Evolutionary conservation across 2,888 invertebrate species (phyloP).

Genomic region (Carabus problematicus): DNA sequence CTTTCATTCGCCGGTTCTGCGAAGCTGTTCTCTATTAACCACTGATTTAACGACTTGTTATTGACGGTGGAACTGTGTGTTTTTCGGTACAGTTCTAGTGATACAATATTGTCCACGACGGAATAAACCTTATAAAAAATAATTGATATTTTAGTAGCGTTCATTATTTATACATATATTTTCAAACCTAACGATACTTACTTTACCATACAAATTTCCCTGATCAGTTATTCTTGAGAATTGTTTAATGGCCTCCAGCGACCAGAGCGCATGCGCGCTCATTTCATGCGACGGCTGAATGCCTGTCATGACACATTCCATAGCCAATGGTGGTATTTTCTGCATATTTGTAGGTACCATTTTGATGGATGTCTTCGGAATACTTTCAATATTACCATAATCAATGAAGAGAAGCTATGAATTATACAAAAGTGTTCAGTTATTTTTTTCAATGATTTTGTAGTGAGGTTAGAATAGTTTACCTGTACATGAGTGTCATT

Average conservation of each 20-base stretch:
- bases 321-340: constrained; percentile 66
- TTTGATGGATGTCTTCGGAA: constrained; percentile 61
- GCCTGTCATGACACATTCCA: constrained; percentile 75
- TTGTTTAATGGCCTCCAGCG: constrained; percentile 60
- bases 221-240: constrained; percentile 58
- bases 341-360: constrained; percentile 53
- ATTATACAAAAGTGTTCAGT: constrained; percentile 30
- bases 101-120: constrained; percentile 76
- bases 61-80: constrained; percentile 27
- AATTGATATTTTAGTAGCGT: background rate
- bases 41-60: constrained; percentile 63
- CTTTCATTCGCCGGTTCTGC: constrained; percentile 78
- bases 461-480: too few relatives aligned
- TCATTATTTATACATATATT: constrained; percentile 1
- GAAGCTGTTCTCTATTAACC: constrained; percentile 67
- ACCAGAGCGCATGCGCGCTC: constrained; percentile 70
- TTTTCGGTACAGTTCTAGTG: constrained; percentile 66
- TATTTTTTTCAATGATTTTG: too few relatives aligned
- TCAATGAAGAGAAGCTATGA: constrained; percentile 79
- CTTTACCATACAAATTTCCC: constrained; percentile 61
- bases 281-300: constrained; percentile 72
- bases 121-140: constrained; percentile 67
- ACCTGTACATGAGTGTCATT: too few relatives aligned
- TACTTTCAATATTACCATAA: constrained; percentile 69
- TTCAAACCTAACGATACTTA: constrained; percentile 48